Base-by-base conservation (phyloP, 2,888 invertebrate genomes). In the Nomada fabriciana region DNA sequence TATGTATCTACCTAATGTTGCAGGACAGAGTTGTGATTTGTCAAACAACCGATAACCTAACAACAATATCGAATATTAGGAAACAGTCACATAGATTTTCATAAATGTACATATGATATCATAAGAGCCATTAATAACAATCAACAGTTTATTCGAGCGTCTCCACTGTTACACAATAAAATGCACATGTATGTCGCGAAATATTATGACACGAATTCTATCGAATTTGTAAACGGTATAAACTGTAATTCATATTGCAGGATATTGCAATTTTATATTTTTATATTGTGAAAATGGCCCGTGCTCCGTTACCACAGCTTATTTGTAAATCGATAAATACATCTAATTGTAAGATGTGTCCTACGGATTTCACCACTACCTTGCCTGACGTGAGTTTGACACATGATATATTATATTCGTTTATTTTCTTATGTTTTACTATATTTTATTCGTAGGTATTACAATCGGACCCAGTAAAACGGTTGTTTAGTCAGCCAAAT, bases 401-500 rank as follows among this genome's bases (percentile, higher is more conserved):
- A 13, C 25, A n/a, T 80, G 18, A 67, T 13, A 36, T 7, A 36
- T 47, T 50, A n/a, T 25, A 3, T 29, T 5, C 25, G 15, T 3
- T 9, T 23, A n/a, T 47, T 47, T 47, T 15, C 1, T 9, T 52
- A 63, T 18, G 15, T 25, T 20, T 52, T 68, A 23, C 70, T 20
- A 59, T 29, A 60, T 70, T 20, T 70, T 68, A 53, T 61, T 85
- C 78, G 0, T 77, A 93, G 92, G 89, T 93, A 2, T 79, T 93
- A 7, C 89, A 92, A 47, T 92, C 93, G 0, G 92, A 92, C 10
- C 85, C 91, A 10, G 92, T 93, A 2, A 90, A 91, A 78, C 87
- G 92, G 23, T 87, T 93, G 7, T 87, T 93, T n/a, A 92, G 86
- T 76, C 92, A 92, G 59, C 93, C 93, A 15, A 93, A 93, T 64